A percentile compares a stretch with the other conserved stretches of the same genome.
These are phyloP conservation scores for Loriculus beryllinus DNA, from an alignment of 2,797 vertebrate genomes.

Conservation along the genomic window DNA sequence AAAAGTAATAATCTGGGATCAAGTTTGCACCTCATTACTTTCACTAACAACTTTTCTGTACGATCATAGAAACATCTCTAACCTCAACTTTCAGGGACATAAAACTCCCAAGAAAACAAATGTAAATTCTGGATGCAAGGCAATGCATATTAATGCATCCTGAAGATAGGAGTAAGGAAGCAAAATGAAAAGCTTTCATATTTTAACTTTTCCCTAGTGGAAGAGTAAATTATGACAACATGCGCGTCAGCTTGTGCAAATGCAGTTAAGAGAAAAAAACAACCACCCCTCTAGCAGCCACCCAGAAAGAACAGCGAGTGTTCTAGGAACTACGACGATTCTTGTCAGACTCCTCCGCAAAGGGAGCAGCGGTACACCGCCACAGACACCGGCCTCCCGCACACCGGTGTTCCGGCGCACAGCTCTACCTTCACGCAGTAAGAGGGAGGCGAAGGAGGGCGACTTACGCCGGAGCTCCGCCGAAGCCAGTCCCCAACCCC, in stretches of 20 bases:
- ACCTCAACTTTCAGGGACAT: background rate
- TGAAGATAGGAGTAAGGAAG: rapidly evolving
- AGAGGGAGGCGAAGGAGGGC: background rate
- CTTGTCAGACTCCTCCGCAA: rapidly evolving
- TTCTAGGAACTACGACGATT: background rate
- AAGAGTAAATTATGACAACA: background rate
- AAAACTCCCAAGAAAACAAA: background rate
- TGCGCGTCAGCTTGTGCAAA: rapidly evolving
- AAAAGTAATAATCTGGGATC: rapidly evolving
- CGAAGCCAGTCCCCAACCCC: rapidly evolving
- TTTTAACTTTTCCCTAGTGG: background rate
- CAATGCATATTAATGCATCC: rapidly evolving
- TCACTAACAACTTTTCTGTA: background rate
- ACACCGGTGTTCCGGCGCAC: rapidly evolving
- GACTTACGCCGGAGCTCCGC: background rate
- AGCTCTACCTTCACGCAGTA: background rate
- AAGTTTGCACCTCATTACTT: background rate
- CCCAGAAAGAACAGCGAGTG: background rate
- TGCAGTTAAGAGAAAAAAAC: background rate
- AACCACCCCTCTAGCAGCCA: background rate
- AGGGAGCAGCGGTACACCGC: background rate
- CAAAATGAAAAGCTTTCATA: background rate
- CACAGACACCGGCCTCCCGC: rapidly evolving
- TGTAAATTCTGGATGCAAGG: rapidly evolving
- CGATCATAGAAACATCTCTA: background rate